Percentiles rank a stretch among this genome's conserved stretches.
These are phyloP conservation scores for Lottia scabra DNA, from an alignment of 2,888 invertebrate genomes.

Conservation along the genomic window DNA sequence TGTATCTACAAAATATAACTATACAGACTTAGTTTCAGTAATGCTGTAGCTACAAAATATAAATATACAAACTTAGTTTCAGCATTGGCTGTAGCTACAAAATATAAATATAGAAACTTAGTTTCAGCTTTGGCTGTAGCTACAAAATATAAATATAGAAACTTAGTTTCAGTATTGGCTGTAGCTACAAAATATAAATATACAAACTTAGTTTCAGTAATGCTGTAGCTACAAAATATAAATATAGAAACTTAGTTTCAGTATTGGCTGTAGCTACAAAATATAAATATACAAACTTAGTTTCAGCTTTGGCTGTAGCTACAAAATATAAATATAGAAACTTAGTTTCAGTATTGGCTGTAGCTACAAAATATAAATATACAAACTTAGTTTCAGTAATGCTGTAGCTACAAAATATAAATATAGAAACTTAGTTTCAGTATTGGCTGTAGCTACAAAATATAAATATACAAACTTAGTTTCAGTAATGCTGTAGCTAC, in stretches of 20 bases:
- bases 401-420: constrained; percentile 46
- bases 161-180: constrained; percentile 69
- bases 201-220: constrained; percentile 72
- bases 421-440: constrained; percentile 73
- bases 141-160: constrained; percentile 68
- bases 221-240: constrained; percentile 48
- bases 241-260: constrained; percentile 73
- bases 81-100: constrained; percentile 58
- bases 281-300: constrained; percentile 72
- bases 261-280: constrained; percentile 58
- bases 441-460: constrained; percentile 57
- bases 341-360: constrained; percentile 66
- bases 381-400: constrained; percentile 72
- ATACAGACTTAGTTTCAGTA: too few species aligned
- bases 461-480: constrained; percentile 72
- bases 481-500: constrained; percentile 61
- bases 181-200: constrained; percentile 45
- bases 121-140: constrained; percentile 66
- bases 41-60: too few species aligned
- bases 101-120: constrained; percentile 72
- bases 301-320: constrained; percentile 65
- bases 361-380: constrained; percentile 38
- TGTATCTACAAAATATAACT: too few species aligned
- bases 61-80: too few species aligned
- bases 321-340: constrained; percentile 71